Conservation (phyloP, 2,797 vertebrate genomes). For the Pangasius macronema region DNA sequence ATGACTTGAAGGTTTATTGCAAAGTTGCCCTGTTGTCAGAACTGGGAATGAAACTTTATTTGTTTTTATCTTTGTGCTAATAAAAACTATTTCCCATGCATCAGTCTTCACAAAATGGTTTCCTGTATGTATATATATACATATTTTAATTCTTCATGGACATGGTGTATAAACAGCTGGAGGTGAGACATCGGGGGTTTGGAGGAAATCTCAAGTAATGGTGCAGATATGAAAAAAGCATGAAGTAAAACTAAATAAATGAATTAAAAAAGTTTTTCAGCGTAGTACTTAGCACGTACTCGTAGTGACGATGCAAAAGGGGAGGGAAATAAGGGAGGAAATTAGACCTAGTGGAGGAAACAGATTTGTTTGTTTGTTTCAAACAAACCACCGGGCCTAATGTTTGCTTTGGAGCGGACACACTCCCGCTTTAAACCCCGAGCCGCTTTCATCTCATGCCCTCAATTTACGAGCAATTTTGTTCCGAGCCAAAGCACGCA, state of each 20-base stretch:
- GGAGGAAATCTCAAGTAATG: background rate
- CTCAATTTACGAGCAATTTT: conserved; percentile 44
- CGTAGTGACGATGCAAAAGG: too few species aligned
- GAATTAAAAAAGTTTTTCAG: background rate
- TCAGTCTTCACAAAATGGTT: background rate
- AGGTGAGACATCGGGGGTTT: background rate
- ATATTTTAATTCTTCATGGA: background rate
- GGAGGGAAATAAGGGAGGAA: too few species aligned
- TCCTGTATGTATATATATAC: too few species aligned
- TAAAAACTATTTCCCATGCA: background rate
- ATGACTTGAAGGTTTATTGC: background rate
- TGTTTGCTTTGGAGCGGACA: conserved; percentile 46
- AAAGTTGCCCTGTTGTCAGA: background rate
- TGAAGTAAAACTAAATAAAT: background rate
- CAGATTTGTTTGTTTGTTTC: too few species aligned
- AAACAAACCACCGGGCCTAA: conserved; percentile 50
- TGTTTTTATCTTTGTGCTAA: background rate
- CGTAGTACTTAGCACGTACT: background rate
- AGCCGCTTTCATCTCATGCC: conserved; percentile 47
- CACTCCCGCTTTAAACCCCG: conserved; percentile 21
- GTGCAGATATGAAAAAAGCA: background rate
- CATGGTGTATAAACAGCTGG: background rate
- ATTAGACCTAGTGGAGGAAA: too few species aligned
- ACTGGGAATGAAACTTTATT: background rate
- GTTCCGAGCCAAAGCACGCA: conserved; percentile 39